Evolutionary conservation across 2,888 invertebrate genomes (phyloP).

Genomic region (Torymus auratus): DNA sequence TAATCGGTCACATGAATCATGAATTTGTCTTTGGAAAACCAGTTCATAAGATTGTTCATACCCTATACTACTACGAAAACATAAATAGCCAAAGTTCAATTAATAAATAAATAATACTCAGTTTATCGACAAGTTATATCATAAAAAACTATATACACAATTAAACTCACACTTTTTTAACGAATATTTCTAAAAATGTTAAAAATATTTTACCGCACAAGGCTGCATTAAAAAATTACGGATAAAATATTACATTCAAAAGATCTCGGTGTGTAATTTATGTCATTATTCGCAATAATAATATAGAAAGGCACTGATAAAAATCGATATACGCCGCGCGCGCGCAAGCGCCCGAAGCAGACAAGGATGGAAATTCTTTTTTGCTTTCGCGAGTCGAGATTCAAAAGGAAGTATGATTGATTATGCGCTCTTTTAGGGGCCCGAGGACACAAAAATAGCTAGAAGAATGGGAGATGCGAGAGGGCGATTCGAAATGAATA

Average conservation of each 20-base stretch:
- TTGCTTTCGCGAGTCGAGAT: slow-evolving; percentile 26
- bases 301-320: slow-evolving; percentile 50
- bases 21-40: not conserved
- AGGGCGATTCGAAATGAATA: slow-evolving; percentile 45
- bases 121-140: too few relatives aligned
- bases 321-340: slow-evolving; percentile 42
- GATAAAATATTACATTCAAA: slow-evolving; percentile 46
- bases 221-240: slow-evolving; percentile 10
- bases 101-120: not conserved
- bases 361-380: slow-evolving; percentile 32
- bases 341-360: slow-evolving; percentile 24
- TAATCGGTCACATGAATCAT: slow-evolving; percentile 5
- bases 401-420: slow-evolving; percentile 55
- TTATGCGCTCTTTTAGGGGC: slow-evolving; percentile 51
- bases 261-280: slow-evolving; percentile 40
- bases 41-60: too few relatives aligned
- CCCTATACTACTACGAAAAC: too few relatives aligned
- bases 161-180: too few relatives aligned
- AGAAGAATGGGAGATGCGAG: slow-evolving; percentile 29
- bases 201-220: not conserved
- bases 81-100: too few relatives aligned
- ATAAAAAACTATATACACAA: too few relatives aligned
- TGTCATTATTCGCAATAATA: slow-evolving; percentile 56
- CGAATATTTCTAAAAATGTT: not conserved
- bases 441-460: slow-evolving; percentile 51